Conservation (phyloP, 2,113 vertebrate species). For the Austrofundulus limnaeus region DNA sequence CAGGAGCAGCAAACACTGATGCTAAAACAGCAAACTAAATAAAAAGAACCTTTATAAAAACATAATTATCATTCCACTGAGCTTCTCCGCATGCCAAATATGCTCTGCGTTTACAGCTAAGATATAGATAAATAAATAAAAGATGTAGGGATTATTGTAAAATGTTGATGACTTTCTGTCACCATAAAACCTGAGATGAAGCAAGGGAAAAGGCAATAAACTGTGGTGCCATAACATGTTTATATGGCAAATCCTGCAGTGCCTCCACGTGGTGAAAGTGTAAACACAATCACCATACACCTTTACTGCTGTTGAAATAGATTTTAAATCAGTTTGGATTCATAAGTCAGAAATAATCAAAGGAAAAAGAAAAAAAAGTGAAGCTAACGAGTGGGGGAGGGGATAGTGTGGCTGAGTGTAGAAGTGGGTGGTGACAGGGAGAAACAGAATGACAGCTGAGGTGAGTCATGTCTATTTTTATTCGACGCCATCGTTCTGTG, state of each 20-base stretch:
- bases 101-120: neutral
- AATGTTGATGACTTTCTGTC: neutral
- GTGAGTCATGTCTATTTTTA: constrained; percentile 77
- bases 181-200: neutral
- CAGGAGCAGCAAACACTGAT: constrained; percentile 6
- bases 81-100: neutral
- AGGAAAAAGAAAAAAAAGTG: constrained; percentile 1
- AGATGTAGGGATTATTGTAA: neutral
- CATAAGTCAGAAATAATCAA: neutral
- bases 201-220: neutral
- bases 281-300: neutral
- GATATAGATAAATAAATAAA: constrained; percentile 1
- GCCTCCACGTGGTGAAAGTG: constrained; percentile 57
- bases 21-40: neutral
- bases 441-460: constrained; percentile 68
- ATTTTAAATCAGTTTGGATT: neutral
- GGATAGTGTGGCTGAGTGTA: neutral
- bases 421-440: constrained; percentile 36
- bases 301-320: neutral
- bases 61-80: neutral
- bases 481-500: constrained; percentile 55
- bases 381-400: neutral
- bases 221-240: neutral
- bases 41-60: neutral
- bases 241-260: constrained; percentile 34